Conservation (phyloP, 2,888 invertebrate species). For the Dasysyrphus albostriatus region DNA sequence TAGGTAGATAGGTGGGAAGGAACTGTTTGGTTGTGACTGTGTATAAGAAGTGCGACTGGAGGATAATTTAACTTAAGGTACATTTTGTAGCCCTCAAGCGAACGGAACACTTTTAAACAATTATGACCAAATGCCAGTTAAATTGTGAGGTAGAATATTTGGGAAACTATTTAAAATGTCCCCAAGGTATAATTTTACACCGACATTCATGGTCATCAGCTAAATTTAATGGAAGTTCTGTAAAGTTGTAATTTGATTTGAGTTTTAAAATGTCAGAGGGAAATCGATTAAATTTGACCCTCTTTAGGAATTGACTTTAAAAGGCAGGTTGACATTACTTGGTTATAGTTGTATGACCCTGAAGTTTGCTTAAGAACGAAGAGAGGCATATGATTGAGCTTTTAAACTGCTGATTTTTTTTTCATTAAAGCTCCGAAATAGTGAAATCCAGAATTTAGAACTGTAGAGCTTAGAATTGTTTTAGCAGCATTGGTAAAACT, state of each 20-base stretch:
- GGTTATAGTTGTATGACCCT: too few relatives aligned
- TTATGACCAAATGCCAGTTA: constrained; percentile 27
- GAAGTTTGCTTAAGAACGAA: too few relatives aligned
- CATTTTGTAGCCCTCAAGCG: constrained; percentile 56
- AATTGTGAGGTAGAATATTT: constrained; percentile 29
- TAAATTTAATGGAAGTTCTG: neutral
- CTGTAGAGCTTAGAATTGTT: too few relatives aligned
- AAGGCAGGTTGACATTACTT: neutral
- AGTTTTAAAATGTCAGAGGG: neutral
- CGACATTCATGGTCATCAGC: constrained; percentile 11
- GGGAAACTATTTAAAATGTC: constrained; percentile 35
- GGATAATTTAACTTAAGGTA: constrained; percentile 39
- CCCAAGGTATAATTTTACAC: constrained; percentile 25
- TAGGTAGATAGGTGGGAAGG: too few relatives aligned
- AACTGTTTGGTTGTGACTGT: constrained; percentile 24
- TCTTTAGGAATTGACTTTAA: neutral
- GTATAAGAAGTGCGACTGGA: constrained; percentile 31
- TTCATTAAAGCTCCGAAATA: too few relatives aligned
- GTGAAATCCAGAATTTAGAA: too few relatives aligned
- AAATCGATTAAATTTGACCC: neutral
- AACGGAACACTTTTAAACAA: constrained; percentile 51
- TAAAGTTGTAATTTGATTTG: neutral
- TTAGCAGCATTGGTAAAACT: too few relatives aligned
- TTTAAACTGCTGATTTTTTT: too few relatives aligned
- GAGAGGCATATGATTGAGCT: too few relatives aligned